Evolutionary conservation across 2,797 vertebrate species (phyloP).

Genomic region (Lates japonicus): DNA sequence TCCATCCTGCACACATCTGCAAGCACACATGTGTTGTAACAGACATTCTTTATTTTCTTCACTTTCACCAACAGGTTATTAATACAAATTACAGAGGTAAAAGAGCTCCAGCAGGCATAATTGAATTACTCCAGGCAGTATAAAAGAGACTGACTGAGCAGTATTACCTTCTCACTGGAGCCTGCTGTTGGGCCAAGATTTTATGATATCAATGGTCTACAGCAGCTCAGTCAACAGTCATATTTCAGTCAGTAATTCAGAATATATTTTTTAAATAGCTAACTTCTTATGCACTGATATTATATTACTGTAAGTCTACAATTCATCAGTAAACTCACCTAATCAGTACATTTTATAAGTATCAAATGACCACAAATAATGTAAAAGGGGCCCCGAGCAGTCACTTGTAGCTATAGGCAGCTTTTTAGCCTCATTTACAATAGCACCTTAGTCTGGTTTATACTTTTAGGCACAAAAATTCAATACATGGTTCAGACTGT

Average conservation of each 20-base stretch:
- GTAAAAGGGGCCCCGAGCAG: background rate
- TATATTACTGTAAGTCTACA: background rate
- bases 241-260: slow-evolving; percentile 21
- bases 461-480: background rate
- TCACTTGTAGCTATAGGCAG: background rate
- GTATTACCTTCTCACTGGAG: slow-evolving; percentile 39
- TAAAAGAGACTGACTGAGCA: slow-evolving; percentile 42
- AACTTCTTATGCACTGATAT: slow-evolving; percentile 8
- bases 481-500: background rate
- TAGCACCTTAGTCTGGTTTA: background rate
- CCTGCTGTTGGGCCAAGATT: slow-evolving; percentile 35
- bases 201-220: slow-evolving; percentile 40
- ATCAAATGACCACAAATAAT: slow-evolving; percentile 21
- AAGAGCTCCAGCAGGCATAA: slow-evolving; percentile 52
- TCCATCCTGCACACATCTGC: slow-evolving; percentile 35
- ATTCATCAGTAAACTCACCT: slow-evolving; percentile 18
- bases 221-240: slow-evolving; percentile 28
- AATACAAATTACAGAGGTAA: slow-evolving; percentile 59
- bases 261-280: slow-evolving; percentile 4
- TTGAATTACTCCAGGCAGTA: slow-evolving; percentile 52
- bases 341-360: background rate
- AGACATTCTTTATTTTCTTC: slow-evolving; percentile 52
- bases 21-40: slow-evolving; percentile 23
- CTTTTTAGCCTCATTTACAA: slow-evolving; percentile 6
- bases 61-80: slow-evolving; percentile 65